Base-by-base conservation (phyloP, 1,140 invertebrate species). In the Acromyrmex charruanus region DNA sequence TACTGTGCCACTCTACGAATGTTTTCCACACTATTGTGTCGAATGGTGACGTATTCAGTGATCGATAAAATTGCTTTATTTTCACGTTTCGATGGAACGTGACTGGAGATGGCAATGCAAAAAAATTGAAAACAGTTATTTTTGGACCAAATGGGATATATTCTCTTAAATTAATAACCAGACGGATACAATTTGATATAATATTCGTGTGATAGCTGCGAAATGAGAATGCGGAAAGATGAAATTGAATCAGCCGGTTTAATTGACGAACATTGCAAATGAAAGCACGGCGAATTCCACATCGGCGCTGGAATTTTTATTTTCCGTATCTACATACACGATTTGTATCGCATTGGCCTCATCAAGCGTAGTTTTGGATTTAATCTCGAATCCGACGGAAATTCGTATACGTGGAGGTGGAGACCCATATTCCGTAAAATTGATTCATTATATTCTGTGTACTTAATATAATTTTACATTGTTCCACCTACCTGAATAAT, bases 201-300 rank as follows among this genome's bases (percentile, higher is more conserved):
- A 69, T 81, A 71, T 39, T 39, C 31, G 51, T 16, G 55, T 58
- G 53, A 81, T 71, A 71, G 65, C 65, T 44, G 31, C 35, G 28
- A 81, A 81, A 81, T 81, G 79, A 71, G 65, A 81, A 71, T 71
- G 79, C 51, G 65, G 21, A 58, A 71, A 81, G 77, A 58, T 58
- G 65, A 81, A 71, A 81, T 81, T 58, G 55, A 81, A 81, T 81
- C 21, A 81, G 66, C 65, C 53, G 35, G n/a, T 59, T 71, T 81
- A 81, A 81, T 81, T 81, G 79, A 81, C 66, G 66, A 81, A 81
- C 65, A 81, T 81, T 81, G 79, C 79, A 49, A 81, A 81, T 71
- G 21, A 81, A 81, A 81, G 79, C 79, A 81, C 51, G 49, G 66
- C 21, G 79, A 55, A 81, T 71, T 81, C 35, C 79, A 44, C 39